Evolutionary conservation across 2,888 invertebrate species (phyloP), one percentile per base, ranked within the genome.

Genomic region (Netelia fuscicornis): DNA sequence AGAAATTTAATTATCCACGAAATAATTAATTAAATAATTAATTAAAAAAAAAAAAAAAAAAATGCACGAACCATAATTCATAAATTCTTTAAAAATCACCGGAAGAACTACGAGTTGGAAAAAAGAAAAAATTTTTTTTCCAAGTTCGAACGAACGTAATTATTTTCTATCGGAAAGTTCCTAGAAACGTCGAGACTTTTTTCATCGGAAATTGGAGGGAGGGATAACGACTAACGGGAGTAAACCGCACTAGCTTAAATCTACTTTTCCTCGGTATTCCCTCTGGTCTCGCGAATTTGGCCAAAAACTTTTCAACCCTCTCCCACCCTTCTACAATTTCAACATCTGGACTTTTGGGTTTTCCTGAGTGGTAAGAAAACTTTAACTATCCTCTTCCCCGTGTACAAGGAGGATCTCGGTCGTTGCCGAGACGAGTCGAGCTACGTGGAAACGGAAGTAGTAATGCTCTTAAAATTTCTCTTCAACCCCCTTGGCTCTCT

Each of bases 401-500:
- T 48, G 13, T 48, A 48, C 13, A 48, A 48, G 11, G 13, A 48
- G 1, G 30, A 62, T 23, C 62, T 30, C 30, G 10, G 25, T 17
- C 20, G 6, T 10, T 37, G 54, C 37, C 20, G 17, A 9, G 48
- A 13, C 23, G 54, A 30, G 11, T 67, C 13, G 1, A n/a, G 23
- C 30, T 54, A 2, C 13, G 10, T 48, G 37, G 56, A 42, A 64
- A 20, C 23, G 13, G 23, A 11, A 44, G 67, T 23, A 11, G 58
- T 48, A 68, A 68, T 17, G n/a, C 68, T 8, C 54, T 77, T 77
- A 68, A 60, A 58, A 60, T 68, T 77, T 68, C 44, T 11, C 60
- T 13, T 17, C 25, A 68, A 5, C 48, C 48, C 48, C 48, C 48
- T 2, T 48, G 48, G 13, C 48, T 48, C 11, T 56, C 65, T 67